Conservation (phyloP, 2,113 vertebrate genomes). For the Zapus hudsonius region DNA sequence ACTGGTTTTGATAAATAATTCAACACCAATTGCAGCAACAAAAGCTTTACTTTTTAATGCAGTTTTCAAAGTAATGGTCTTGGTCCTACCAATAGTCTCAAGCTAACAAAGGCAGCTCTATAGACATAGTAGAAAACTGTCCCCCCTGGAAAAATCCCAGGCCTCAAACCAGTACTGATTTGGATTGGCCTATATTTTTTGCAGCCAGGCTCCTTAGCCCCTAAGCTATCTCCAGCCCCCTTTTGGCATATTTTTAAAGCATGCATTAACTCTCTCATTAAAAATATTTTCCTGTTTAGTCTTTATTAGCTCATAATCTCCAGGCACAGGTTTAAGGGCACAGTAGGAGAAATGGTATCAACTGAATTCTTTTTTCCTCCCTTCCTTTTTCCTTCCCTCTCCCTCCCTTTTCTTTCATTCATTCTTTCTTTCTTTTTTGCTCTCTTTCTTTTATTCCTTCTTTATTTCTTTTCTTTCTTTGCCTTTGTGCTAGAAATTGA, state of each 20-base stretch:
- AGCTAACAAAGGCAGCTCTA: conserved; percentile 50
- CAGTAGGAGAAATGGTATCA: conserved; percentile 19
- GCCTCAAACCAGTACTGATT: neutral
- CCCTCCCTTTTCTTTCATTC: too few species aligned
- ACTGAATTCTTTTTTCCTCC: neutral
- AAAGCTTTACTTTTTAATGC: neutral
- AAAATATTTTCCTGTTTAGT: conserved; percentile 37
- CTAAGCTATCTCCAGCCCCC: too few species aligned
- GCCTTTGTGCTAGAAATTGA: too few species aligned
- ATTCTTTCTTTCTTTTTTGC: too few species aligned
- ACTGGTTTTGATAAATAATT: neutral
- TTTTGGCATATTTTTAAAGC: too few species aligned
- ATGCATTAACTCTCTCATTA: conserved; percentile 30
- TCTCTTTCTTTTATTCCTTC: too few species aligned
- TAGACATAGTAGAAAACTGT: conserved; percentile 40
- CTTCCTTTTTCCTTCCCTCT: too few species aligned
- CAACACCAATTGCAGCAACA: conserved; percentile 41
- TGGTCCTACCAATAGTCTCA: neutral
- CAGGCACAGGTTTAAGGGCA: neutral
- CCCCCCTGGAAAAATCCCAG: conserved; percentile 12
- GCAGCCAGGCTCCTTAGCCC: too few species aligned
- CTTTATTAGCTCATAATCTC: neutral
- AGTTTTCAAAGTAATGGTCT: neutral
- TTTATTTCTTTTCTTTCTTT: too few species aligned
- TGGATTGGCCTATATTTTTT: conserved; percentile 36